phyloP scores from a whole-genome alignment of 2,113 vertebrate genomes.

The Sminthopsis crassicaudata region DNA sequence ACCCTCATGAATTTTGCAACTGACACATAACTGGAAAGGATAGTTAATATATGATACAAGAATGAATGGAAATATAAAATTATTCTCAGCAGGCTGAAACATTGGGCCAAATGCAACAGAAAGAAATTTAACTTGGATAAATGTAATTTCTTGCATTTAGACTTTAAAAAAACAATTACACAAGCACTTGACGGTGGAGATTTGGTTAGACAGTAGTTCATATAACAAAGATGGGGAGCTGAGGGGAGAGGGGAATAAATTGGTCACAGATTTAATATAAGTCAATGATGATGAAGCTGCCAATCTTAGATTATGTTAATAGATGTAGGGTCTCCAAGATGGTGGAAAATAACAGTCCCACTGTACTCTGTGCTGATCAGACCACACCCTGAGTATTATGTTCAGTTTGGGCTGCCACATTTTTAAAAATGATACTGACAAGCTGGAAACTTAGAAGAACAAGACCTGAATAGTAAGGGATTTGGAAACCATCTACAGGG shows the following conservation, averaged over 20 bases:
- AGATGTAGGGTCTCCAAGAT: background rate
- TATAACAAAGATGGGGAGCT: background rate
- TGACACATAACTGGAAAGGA: background rate
- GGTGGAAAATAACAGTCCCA: background rate
- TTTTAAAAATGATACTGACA: background rate
- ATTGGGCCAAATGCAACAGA: background rate
- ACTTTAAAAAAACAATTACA: background rate
- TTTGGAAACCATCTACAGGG: background rate
- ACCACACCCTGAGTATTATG: background rate
- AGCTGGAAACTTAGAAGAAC: background rate
- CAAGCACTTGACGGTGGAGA: background rate
- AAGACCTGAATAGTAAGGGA: background rate
- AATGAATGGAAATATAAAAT: background rate
- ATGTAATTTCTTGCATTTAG: background rate
- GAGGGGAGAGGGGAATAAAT: background rate
- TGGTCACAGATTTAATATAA: background rate
- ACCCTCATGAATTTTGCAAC: background rate
- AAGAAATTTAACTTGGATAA: constrained; percentile 14
- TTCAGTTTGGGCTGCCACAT: background rate
- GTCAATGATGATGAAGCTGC: background rate
- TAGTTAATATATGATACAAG: background rate
- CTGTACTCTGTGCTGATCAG: background rate
- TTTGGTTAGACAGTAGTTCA: background rate
- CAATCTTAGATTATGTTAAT: background rate
- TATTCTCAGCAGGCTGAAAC: background rate